Percentiles rank a stretch among this genome's conserved stretches.
Conservation (phyloP, 2,797 vertebrate species). For the Acrocephalus scirpaceus region DNA sequence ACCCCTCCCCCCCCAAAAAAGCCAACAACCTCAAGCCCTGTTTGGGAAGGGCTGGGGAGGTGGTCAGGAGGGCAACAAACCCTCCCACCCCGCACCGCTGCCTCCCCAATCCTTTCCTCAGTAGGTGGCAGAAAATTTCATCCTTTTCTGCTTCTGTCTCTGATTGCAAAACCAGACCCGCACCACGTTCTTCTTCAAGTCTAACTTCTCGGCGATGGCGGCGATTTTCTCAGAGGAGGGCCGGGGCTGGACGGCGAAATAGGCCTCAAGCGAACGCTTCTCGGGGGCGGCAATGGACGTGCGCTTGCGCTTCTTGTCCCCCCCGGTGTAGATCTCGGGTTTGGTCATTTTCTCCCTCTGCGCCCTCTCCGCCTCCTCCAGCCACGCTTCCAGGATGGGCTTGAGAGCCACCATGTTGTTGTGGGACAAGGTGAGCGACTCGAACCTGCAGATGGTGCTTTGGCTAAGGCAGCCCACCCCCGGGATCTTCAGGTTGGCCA, state of each 20-base stretch:
- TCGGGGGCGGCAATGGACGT: constrained; percentile 92
- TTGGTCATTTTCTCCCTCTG: constrained; percentile 92
- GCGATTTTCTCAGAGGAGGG: constrained; percentile 94
- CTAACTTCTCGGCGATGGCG: constrained; percentile 91
- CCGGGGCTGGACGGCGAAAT: constrained; percentile 90
- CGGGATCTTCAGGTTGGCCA: constrained; percentile 92
- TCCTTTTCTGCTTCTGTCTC: constrained; percentile 94
- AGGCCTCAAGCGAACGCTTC: constrained; percentile 90
- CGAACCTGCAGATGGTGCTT: constrained; percentile 93
- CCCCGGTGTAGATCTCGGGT: constrained; percentile 88
- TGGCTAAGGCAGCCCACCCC: constrained; percentile 92
- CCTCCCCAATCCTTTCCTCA: constrained; percentile 59
- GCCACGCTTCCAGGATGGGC: constrained; percentile 91
- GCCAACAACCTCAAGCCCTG: neutral
- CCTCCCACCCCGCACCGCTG: neutral
- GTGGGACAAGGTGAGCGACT: constrained; percentile 92
- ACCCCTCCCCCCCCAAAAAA: neutral
- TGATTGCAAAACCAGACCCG: constrained; percentile 95
- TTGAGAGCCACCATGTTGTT: constrained; percentile 96
- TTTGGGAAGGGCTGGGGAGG: neutral
- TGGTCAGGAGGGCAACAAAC: neutral
- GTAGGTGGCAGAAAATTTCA: constrained; percentile 94
- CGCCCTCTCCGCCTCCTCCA: constrained; percentile 90
- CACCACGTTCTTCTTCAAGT: constrained; percentile 95
- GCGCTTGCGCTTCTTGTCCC: constrained; percentile 91